These are phyloP conservation scores for Ophion obscuratus DNA, from an alignment of 2,888 invertebrate genomes.

Conservation along the genomic window DNA sequence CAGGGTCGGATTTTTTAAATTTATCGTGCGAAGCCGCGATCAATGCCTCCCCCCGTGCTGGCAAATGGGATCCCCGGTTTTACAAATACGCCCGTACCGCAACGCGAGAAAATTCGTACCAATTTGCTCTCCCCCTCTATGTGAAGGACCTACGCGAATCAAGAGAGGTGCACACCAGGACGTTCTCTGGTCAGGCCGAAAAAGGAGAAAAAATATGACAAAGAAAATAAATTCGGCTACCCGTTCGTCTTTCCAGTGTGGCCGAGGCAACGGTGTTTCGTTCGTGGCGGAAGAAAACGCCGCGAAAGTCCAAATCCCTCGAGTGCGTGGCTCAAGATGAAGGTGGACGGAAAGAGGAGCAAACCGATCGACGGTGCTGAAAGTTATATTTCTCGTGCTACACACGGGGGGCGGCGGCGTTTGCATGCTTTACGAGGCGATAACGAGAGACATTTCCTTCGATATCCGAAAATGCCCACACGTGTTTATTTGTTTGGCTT, in stretches of 20 bases:
- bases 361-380: constrained; percentile 32
- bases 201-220: background rate
- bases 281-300: constrained; percentile 54
- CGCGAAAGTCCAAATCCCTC: constrained; percentile 44
- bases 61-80: background rate
- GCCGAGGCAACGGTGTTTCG: constrained; percentile 43
- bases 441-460: constrained; percentile 41
- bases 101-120: background rate
- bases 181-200: background rate
- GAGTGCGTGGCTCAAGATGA: constrained; percentile 6
- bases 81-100: background rate
- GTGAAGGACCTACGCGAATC: background rate
- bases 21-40: background rate
- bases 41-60: background rate
- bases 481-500: constrained; percentile 1
- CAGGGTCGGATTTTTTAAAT: too few species aligned
- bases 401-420: background rate
- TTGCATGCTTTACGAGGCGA: constrained; percentile 30
- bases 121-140: background rate
- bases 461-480: constrained; percentile 13
- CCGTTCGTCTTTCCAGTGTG: constrained; percentile 3
- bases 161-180: background rate
- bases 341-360: background rate
- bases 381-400: constrained; percentile 48
- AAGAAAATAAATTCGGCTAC: background rate